Conservation (phyloP, 2,113 vertebrate genomes). For the Holacanthus passer region DNA sequence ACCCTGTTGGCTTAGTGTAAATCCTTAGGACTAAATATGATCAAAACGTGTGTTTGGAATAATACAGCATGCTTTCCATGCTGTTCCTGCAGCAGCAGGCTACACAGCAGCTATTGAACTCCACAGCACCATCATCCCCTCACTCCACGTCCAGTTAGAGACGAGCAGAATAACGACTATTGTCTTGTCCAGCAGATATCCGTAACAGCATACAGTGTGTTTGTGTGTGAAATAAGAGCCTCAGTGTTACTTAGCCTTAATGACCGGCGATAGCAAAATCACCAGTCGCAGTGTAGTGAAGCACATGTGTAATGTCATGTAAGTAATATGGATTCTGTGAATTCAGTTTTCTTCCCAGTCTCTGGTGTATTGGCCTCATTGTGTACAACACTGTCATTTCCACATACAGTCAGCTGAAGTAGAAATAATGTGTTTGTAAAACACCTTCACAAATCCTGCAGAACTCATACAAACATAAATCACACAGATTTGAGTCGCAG, state of each 20-base stretch:
- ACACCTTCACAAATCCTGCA: background rate
- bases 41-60: background rate
- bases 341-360: background rate
- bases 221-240: conserved; percentile 64
- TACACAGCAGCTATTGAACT: conserved; percentile 86
- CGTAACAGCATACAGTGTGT: conserved; percentile 52
- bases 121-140: conserved; percentile 85
- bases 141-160: conserved; percentile 84
- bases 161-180: conserved; percentile 89
- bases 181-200: conserved; percentile 79
- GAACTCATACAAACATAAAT: background rate
- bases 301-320: conserved; percentile 15
- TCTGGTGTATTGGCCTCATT: background rate
- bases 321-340: conserved; percentile 7
- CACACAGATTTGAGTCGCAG: background rate
- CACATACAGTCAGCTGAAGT: background rate
- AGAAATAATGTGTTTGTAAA: background rate
- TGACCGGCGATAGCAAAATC: conserved; percentile 35
- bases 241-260: conserved; percentile 60
- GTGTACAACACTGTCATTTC: background rate
- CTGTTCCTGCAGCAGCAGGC: conserved; percentile 17
- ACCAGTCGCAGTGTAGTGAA: conserved; percentile 17
- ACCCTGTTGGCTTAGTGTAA: no score
- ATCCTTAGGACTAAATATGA: background rate
- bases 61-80: background rate